Evolutionary conservation across 2,113 vertebrate genomes (phyloP).

Genomic region (Hemiscyllium ocellatum): DNA sequence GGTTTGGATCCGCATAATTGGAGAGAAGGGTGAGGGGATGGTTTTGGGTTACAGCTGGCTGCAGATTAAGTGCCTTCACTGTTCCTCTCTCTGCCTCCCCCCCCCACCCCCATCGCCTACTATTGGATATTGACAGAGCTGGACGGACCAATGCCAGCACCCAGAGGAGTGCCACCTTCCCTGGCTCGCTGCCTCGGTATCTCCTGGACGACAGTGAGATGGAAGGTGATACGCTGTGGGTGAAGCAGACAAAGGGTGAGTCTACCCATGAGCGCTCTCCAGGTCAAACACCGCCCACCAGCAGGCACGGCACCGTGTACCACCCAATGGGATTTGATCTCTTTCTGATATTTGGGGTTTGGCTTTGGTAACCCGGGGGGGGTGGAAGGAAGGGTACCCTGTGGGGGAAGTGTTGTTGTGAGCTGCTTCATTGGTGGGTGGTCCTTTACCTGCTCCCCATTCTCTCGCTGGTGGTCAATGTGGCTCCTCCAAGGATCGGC

Average conservation of each 20-base stretch:
- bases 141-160: background rate
- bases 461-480: too few species aligned
- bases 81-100: too few species aligned
- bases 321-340: background rate
- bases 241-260: background rate
- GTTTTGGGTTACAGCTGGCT: background rate
- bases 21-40: background rate
- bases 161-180: background rate
- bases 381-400: too few species aligned
- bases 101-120: too few species aligned
- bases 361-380: too few species aligned
- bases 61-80: background rate
- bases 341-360: background rate
- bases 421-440: too few species aligned
- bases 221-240: background rate
- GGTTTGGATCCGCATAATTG: background rate
- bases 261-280: background rate
- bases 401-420: too few species aligned
- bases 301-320: background rate
- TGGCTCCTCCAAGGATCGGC: too few species aligned
- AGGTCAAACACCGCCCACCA: background rate
- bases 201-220: background rate
- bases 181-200: background rate
- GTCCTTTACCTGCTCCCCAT: too few species aligned
- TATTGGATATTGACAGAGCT: background rate